Evolutionary conservation across 2,113 vertebrate genomes (phyloP).

Genomic region (Ammodytes dubius): DNA sequence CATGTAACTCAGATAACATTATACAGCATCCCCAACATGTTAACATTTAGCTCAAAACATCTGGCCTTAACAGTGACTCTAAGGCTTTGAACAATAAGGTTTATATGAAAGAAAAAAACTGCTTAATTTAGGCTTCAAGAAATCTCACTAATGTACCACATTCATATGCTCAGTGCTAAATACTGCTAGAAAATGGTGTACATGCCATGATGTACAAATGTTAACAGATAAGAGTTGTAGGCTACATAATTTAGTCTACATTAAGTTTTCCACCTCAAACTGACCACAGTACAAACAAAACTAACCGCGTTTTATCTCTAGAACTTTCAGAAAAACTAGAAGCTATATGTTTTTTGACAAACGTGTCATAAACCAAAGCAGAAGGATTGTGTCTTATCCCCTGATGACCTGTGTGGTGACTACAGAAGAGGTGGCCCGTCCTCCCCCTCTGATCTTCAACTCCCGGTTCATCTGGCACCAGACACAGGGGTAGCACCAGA

Average conservation of each 20-base stretch:
- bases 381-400: background rate
- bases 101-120: background rate
- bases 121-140: background rate
- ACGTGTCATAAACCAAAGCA: background rate
- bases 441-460: slow-evolving; percentile 67
- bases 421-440: background rate
- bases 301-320: background rate
- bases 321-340: background rate
- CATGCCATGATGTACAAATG: background rate
- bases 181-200: background rate
- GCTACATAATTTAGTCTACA: background rate
- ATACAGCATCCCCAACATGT: background rate
- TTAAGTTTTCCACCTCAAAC: background rate
- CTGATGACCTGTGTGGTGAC: slow-evolving; percentile 67
- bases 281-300: background rate
- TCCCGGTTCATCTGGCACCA: slow-evolving; percentile 88
- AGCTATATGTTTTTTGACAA: background rate
- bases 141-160: background rate
- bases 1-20: background rate
- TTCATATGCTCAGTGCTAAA: background rate
- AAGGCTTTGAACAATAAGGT: background rate
- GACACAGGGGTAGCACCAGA: slow-evolving; percentile 75
- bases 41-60: background rate
- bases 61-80: background rate
- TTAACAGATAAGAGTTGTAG: background rate